Base-by-base conservation (phyloP, 2,888 invertebrate species). In the Aleiodes leptofemur region DNA sequence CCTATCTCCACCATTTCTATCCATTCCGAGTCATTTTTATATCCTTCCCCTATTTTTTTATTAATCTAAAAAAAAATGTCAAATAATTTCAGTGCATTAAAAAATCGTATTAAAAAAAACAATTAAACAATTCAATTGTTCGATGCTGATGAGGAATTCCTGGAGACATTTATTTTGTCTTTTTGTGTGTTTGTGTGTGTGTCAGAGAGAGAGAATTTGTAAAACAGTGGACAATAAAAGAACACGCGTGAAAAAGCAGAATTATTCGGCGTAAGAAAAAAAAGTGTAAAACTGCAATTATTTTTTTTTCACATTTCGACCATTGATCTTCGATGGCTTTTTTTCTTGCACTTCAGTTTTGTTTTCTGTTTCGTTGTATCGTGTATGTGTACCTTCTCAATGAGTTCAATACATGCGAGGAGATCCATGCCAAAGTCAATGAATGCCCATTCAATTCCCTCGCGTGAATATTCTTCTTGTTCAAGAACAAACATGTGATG, bases 371-470 rank as follows among this genome's bases (percentile, higher is more conserved):
- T 69, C 14, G 72, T 61, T 78, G 48, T 57, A 77, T 79, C 81
- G 61, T 23, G 23, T 66, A 82, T 82, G 61, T 66, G 82, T 95
- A 96, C 96, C 96, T 96, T 97, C 92, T 97, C 97, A 90, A 97
- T 96, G 86, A 98, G 92, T 91, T 97, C 97, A 92, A 98, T 98
- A 93, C 97, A 97, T 91, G 96, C 96, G 89, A 96, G 94, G 91
- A 98, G 94, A 91, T 96, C 96, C 94, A 97, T 95, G 91, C 96
- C 96, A 91, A 96, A 96, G 92, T 96, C 96, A 91, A 97, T 96
- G 92, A 97, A 97, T 88, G 94, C 94, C 96, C 96, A 97, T 90
- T 95, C 94, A 91, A 97, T 96, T 90, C 96, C 96, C 91, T 97
- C 96, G 85, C 94, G 93, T 90, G 96, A 94, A 91, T 96, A 97